Evolutionary conservation across 2,888 invertebrate genomes (phyloP), one percentile per base, ranked within the genome.

Genomic region (Ennomos quercinarius): DNA sequence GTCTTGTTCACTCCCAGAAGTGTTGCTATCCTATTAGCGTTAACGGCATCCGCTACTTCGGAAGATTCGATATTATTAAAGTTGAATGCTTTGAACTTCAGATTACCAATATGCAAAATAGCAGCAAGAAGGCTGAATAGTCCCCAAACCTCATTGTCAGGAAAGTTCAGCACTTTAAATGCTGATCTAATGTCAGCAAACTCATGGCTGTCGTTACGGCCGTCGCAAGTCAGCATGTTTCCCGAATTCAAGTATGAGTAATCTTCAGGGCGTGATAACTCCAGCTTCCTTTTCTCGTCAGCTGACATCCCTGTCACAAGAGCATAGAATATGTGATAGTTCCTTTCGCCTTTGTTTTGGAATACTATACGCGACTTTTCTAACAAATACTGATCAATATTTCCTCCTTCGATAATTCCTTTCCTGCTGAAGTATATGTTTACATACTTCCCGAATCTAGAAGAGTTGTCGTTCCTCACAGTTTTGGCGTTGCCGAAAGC

Each of bases 401-500:
- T 95, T 0, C 99, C 99, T 0, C 98, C 98, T 88, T 98, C 97
- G 67, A 99, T 99, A 0, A 94, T 94, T 8, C 98, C 98, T 63
- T 94, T 93, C 64, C 94, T 93, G 77, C 95, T 97, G 81, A 98
- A 98, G 76, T 96, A 95, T 64, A 98, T 96, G 79, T 98, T 97
- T 48, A 98, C 97, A 83, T 98, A 99, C 89, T 99, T 99, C 53
- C 99, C 99, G 78, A 99, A 99, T 66, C 99, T 94, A 12, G 98
- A 98, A 0, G 99, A 99, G 86, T 99, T 99, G 83, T 99, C 98
- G 81, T 99, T 99, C 53, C 97, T 94, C 10, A 98, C 96, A 0
- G 99, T 99, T 92, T 98, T 98, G 0, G 99, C 98, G 89, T 99
- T 99, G 55, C 99, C 99, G 80, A 99, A 99, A 0, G 99, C 99